Percentiles rank a stretch among this genome's conserved stretches.
Conservation (phyloP, 2,113 vertebrate genomes). For the Mustela lutreola region DNA sequence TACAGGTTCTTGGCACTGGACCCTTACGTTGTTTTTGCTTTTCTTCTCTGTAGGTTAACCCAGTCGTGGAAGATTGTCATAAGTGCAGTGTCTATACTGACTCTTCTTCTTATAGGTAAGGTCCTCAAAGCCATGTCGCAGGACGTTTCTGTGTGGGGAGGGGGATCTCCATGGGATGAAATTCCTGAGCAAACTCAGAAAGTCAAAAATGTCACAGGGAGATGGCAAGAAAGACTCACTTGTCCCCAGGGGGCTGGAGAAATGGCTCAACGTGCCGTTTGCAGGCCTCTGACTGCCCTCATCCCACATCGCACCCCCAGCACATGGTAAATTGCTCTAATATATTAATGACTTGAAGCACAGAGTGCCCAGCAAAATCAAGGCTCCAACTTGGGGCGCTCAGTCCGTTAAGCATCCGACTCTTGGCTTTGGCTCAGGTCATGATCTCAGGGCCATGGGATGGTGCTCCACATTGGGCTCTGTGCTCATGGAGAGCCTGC, state of each 20-base stretch:
- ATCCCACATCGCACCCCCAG: no score
- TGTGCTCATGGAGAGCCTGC: not conserved
- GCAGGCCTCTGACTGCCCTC: no score
- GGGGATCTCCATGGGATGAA: not conserved
- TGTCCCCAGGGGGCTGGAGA: not conserved
- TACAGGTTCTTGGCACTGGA: not conserved
- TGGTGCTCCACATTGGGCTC: not conserved
- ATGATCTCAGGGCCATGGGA: not conserved
- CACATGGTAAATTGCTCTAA: not conserved
- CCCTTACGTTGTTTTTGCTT: not conserved
- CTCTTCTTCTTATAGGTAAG: conserved; percentile 75
- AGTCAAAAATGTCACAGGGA: not conserved
- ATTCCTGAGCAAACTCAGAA: not conserved
- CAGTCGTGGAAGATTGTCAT: conserved; percentile 35
- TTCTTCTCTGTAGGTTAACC: conserved; percentile 32
- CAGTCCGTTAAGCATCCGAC: no score
- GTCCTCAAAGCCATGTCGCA: not conserved
- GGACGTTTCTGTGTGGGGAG: not conserved
- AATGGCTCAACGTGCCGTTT: fast-evolving
- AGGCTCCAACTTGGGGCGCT: not conserved
- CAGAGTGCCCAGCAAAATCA: not conserved
- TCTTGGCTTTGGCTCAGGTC: no score
- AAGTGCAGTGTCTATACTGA: not conserved
- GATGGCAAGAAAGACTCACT: not conserved
- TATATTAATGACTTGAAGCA: not conserved